Percentiles rank a stretch among this genome's conserved stretches.
These are phyloP conservation scores for Atrichornis clamosus DNA, from an alignment of 2,113 vertebrate genomes.

Conservation along the genomic window DNA sequence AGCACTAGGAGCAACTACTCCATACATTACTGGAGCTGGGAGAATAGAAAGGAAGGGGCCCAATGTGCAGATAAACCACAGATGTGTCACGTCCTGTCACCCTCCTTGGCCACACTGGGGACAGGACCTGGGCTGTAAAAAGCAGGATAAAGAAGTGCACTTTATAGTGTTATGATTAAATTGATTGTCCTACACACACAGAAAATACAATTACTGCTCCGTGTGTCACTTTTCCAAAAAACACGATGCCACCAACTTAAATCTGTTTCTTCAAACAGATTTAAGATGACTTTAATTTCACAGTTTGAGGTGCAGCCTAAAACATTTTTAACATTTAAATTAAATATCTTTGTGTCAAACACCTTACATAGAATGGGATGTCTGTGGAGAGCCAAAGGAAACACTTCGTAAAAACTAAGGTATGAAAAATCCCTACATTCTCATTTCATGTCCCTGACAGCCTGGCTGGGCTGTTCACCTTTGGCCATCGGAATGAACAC, in stretches of 20 bases:
- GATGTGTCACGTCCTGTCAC: accelerated
- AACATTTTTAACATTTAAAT: background rate
- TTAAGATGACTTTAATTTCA: background rate
- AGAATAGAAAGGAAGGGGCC: background rate
- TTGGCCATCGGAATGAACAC: background rate
- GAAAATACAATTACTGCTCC: background rate
- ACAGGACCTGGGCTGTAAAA: background rate
- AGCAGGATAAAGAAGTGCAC: accelerated
- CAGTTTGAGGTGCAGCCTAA: background rate
- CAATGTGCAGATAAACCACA: background rate
- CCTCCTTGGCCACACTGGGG: background rate
- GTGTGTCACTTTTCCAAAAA: background rate
- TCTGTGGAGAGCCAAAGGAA: background rate
- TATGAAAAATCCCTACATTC: background rate
- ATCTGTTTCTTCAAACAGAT: background rate
- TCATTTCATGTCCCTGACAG: background rate
- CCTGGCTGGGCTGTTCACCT: background rate
- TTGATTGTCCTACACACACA: background rate
- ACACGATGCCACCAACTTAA: background rate
- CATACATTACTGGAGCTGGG: background rate
- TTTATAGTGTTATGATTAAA: accelerated
- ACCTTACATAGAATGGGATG: background rate
- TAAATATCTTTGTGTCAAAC: background rate
- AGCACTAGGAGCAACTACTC: background rate
- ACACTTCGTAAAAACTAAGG: background rate